Conservation (phyloP, 2,113 vertebrate genomes). For the Ailurus styani region DNA sequence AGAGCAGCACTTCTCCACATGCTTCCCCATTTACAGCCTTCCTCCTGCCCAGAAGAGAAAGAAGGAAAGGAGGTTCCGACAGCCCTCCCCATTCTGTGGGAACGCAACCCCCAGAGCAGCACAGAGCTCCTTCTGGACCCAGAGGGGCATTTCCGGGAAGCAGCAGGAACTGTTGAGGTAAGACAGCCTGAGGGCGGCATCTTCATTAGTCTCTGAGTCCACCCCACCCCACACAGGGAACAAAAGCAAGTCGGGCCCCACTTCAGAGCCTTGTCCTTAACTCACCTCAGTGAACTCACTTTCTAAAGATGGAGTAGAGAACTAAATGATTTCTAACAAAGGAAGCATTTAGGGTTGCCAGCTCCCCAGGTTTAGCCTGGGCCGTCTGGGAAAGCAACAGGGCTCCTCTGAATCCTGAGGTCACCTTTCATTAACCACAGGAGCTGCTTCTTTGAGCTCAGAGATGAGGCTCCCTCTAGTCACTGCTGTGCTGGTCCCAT, state of each 20-base stretch:
- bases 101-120: background rate
- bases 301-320: conserved; percentile 60
- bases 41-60: background rate
- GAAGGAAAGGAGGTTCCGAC: background rate
- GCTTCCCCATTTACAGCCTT: background rate
- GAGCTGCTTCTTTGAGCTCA: background rate
- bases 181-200: background rate
- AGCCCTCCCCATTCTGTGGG: background rate
- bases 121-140: background rate
- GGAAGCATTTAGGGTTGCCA: conserved; percentile 73
- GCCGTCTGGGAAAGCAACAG: conserved; percentile 48
- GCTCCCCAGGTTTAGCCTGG: conserved; percentile 65
- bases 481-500: background rate
- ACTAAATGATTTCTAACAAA: conserved; percentile 69
- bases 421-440: conserved; percentile 57
- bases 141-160: background rate
- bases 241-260: background rate
- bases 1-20: background rate
- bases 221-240: background rate
- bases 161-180: background rate
- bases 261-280: conserved; percentile 63
- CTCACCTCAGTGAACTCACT: conserved; percentile 67
- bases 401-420: conserved; percentile 53
- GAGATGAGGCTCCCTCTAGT: background rate
- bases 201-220: background rate